Conservation (phyloP, 2,113 vertebrate species). For the Campylomormyrus numenius region DNA sequence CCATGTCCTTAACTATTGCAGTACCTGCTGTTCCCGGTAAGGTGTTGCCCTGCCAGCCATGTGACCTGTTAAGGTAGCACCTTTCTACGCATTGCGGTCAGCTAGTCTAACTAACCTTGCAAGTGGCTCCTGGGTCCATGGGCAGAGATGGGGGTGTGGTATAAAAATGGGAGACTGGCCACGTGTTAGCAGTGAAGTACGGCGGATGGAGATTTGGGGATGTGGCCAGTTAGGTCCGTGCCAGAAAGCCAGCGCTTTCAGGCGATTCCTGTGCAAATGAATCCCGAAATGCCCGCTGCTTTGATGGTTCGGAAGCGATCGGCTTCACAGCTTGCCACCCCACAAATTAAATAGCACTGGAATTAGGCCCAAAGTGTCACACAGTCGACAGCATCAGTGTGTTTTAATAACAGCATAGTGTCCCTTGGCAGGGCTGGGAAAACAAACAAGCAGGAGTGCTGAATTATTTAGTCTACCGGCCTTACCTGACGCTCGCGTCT, state of each 20-base stretch:
- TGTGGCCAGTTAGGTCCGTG: background rate
- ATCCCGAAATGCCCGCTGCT: background rate
- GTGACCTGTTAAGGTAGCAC: background rate
- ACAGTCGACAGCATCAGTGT: background rate
- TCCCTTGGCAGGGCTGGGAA: background rate
- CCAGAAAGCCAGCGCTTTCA: background rate
- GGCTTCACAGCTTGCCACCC: background rate
- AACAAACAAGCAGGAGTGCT: background rate
- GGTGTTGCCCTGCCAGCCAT: background rate
- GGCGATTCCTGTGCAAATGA: background rate
- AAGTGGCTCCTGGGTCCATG: background rate
- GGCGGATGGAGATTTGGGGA: background rate
- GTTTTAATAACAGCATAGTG: background rate
- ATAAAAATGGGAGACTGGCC: background rate
- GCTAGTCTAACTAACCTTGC: background rate
- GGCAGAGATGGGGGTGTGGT: background rate
- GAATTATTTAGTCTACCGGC: background rate
- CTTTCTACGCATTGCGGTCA: background rate
- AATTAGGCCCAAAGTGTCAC: slow-evolving; percentile 9
- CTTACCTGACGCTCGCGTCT: background rate
- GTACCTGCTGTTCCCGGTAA: background rate
- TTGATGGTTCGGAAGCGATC: background rate
- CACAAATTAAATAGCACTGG: background rate
- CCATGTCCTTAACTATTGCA: background rate
- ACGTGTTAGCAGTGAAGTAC: background rate